Conservation (phyloP, 2,113 vertebrate species). For the Diadophis punctatus region DNA sequence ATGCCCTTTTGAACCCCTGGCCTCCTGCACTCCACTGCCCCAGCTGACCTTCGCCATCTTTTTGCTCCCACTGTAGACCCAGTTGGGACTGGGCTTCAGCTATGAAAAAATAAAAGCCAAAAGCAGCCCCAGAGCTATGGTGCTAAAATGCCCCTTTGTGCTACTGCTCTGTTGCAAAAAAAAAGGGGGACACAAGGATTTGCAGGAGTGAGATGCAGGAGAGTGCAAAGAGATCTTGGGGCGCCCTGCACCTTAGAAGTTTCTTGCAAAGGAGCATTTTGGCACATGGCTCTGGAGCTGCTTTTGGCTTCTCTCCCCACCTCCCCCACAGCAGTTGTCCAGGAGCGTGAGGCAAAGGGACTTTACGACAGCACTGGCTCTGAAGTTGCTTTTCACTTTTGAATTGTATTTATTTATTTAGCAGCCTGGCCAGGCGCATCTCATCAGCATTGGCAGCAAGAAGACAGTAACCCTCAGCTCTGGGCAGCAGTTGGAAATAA, state of each 20-base stretch:
- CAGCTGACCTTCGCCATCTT: not conserved
- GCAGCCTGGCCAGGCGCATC: not conserved
- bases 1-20: too few species aligned
- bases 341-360: not conserved
- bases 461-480: not conserved
- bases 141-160: not conserved
- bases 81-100: not conserved
- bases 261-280: not conserved
- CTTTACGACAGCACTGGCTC: not conserved
- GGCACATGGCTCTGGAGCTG: not conserved
- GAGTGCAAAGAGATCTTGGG: not conserved
- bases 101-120: not conserved
- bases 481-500: not conserved
- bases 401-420: not conserved
- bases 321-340: not conserved
- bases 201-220: not conserved
- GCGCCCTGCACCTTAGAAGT: not conserved
- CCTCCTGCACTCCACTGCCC: not conserved
- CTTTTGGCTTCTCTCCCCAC: not conserved
- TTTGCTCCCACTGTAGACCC: not conserved
- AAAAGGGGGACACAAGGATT: not conserved
- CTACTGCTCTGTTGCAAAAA: not conserved
- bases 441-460: not conserved
- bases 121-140: not conserved
- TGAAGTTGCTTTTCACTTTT: not conserved